Evolutionary conservation across 2,888 invertebrate species (phyloP).

Genomic region (Gonocerus acuteangulatus): DNA sequence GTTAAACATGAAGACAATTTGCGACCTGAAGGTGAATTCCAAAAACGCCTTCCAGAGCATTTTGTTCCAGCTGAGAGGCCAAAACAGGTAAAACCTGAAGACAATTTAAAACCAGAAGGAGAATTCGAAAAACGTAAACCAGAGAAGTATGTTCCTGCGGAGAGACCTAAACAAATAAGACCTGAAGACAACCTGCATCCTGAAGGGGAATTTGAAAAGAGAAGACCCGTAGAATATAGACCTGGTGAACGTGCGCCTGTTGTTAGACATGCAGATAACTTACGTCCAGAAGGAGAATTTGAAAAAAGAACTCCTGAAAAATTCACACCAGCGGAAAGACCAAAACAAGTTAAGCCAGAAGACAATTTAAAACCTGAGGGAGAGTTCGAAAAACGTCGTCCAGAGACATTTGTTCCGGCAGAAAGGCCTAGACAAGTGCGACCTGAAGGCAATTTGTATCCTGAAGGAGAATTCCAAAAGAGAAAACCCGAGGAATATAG

Average conservation of each 20-base stretch:
- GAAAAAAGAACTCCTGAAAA: conserved; percentile 43
- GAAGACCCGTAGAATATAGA: conserved; percentile 24
- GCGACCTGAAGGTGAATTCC: conserved; percentile 46
- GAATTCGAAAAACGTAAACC: conserved; percentile 46
- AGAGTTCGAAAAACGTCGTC: conserved; percentile 43
- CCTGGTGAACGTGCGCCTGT: conserved; percentile 39
- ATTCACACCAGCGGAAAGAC: conserved; percentile 37
- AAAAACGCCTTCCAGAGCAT: conserved; percentile 32
- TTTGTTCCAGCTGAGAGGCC: conserved; percentile 47
- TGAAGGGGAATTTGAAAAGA: conserved; percentile 51
- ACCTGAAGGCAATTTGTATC: conserved; percentile 44
- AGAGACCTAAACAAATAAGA: conserved; percentile 45
- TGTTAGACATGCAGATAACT: conserved; percentile 40
- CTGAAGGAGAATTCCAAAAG: conserved; percentile 47
- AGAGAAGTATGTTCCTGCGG: conserved; percentile 46
- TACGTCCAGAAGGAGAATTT: conserved; percentile 44
- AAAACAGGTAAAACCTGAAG: conserved; percentile 40
- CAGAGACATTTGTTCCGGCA: conserved; percentile 46
- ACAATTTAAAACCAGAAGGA: conserved; percentile 41
- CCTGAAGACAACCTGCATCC: conserved; percentile 48
- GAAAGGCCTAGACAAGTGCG: conserved; percentile 39
- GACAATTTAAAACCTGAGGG: conserved; percentile 51
- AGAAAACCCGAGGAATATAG: conserved; percentile 43
- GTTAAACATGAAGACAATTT: conserved; percentile 48
- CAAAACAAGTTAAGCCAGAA: conserved; percentile 41